Evolutionary conservation across 2,113 vertebrate genomes (phyloP), one percentile per base, ranked within the genome.

Genomic region (Saiga tatarica): DNA sequence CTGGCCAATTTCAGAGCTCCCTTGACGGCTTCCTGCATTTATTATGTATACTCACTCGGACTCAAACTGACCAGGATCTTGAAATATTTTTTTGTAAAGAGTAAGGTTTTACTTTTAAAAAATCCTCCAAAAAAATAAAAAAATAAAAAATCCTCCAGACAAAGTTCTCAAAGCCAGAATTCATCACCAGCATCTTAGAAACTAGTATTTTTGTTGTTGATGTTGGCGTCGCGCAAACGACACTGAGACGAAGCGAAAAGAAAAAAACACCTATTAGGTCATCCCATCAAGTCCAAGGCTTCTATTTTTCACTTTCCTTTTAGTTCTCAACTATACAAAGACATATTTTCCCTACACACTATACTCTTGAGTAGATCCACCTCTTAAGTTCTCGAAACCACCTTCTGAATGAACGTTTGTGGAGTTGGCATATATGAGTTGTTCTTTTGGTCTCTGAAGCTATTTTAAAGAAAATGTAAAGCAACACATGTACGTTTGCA

Each of bases 401-500:
- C 71, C 53, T 87, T 90, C 79, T 50, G 67, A 55, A 50, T 13
- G 25, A 60, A 50, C 26, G 19, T 11, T 81, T 17, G 62, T 12
- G 52, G 57, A 14, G 19, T 4, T 42, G 17, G 50, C 25, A 26
- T 2, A 25, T 76, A n/a, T 1, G 6, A 5, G 15, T 45, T 9
- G 5, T 42, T 60, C 21, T 91, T 59, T 50, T 12, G 5, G 19
- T 14, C 5, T 55, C 64, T 42, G 11, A 36, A 59, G 7, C 6
- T n/a, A n/a, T 45, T 53, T 11, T 52, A 47, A 78, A 90, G 52
- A 91, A 59, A 53, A 33, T 15, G 8, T 33, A 55, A n/a, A 50
- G n/a, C n/a, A 33, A 8, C 8, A 5, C 16, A 7, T 4, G 2
- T 3, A 52, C 3, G 0, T 50, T 60, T 16, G 42, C 17, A 28